A percentile compares a stretch with the other conserved stretches of the same genome.
Conservation (phyloP, 2,113 vertebrate species). For the Crocuta crocuta region DNA sequence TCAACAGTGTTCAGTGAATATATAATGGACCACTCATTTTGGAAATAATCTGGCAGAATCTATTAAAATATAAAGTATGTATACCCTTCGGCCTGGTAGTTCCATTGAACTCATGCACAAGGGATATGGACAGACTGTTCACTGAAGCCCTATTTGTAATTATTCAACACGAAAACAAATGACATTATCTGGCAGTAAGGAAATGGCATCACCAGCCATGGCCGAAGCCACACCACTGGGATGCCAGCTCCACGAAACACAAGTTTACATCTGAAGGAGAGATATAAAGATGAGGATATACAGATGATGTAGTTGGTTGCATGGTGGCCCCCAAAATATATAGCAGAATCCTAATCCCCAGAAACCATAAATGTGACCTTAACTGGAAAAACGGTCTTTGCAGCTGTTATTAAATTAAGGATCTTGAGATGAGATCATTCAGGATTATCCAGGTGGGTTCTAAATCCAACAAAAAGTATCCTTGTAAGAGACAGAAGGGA, state of each 20-base stretch:
- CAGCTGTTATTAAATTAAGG: conserved; percentile 25
- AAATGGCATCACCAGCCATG: neutral
- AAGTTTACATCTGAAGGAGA: neutral
- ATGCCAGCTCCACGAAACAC: neutral
- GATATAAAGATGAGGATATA: neutral
- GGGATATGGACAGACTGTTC: neutral
- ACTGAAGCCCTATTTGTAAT: neutral
- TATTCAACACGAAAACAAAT: neutral
- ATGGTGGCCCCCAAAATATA: neutral
- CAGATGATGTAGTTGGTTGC: neutral
- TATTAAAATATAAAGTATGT: neutral
- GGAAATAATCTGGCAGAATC: neutral
- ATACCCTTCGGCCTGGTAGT: neutral
- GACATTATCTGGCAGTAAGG: neutral
- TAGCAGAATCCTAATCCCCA: neutral
- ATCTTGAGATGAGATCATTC: neutral
- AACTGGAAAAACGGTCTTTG: neutral
- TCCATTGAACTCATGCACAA: neutral
- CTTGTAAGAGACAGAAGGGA: neutral
- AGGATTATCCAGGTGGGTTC: neutral
- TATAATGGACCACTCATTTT: neutral
- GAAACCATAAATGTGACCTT: neutral
- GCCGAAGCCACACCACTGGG: neutral
- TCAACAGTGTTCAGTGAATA: neutral
- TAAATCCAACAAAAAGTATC: neutral